Evolutionary conservation across 2,888 invertebrate species (phyloP).

Genomic region (Lepidonotus clava): DNA sequence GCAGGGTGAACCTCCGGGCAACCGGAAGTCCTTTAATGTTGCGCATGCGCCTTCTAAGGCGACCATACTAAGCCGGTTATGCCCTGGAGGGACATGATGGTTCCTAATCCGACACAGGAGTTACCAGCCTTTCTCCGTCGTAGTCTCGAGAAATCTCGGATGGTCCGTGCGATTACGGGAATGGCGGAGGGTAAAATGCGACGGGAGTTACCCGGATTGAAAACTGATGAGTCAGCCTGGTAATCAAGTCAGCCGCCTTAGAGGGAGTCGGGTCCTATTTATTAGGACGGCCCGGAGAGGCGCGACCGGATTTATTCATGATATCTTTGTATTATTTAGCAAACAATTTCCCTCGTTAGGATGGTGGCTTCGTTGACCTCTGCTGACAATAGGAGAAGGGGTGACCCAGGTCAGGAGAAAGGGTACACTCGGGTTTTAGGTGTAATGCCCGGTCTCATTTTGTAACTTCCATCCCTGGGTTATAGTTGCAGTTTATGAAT

Average conservation of each 20-base stretch:
- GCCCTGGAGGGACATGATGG: not conserved
- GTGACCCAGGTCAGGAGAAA: no score
- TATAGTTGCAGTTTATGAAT: no score
- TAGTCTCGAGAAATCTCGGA: not conserved
- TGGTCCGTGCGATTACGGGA: not conserved
- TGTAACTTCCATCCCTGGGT: no score
- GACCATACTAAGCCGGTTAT: no score
- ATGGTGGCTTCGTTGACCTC: no score
- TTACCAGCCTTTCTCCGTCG: not conserved
- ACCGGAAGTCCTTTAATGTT: no score
- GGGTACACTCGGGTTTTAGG: no score
- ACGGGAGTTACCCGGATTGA: not conserved
- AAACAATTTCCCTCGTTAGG: not conserved
- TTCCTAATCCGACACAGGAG: not conserved
- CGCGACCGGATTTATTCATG: not conserved
- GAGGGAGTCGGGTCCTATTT: not conserved
- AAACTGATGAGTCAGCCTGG: not conserved
- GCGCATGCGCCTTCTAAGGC: no score
- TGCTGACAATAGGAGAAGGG: no score
- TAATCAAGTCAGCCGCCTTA: not conserved
- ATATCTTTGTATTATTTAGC: slow-evolving; percentile 34
- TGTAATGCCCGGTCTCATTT: no score
- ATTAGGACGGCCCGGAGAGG: not conserved
- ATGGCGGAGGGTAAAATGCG: no score
- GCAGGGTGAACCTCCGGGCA: no score